Evolutionary conservation across 2,113 vertebrate genomes (phyloP).

Genomic region (Aix galericulata): DNA sequence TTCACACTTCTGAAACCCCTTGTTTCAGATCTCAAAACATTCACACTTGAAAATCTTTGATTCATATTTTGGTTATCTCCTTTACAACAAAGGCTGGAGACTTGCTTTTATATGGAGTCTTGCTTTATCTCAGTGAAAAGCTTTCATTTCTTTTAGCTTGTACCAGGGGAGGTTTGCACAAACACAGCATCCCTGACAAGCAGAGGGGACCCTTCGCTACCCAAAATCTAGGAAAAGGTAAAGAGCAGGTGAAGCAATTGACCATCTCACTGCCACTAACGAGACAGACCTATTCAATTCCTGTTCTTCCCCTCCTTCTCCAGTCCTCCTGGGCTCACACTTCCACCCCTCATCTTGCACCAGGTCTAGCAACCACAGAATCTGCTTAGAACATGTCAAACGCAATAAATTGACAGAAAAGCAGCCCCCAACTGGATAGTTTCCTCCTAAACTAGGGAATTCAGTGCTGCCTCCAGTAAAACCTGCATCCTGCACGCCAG

Average conservation of each 20-base stretch:
- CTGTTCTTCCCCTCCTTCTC: accelerated
- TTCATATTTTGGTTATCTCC: background rate
- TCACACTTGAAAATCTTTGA: background rate
- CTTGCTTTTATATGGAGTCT: background rate
- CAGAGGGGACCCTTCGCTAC: background rate
- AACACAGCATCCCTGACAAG: accelerated
- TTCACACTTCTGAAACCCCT: background rate
- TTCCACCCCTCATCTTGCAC: background rate
- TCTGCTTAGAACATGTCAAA: background rate
- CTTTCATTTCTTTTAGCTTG: background rate
- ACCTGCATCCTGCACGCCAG: accelerated
- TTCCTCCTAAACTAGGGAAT: background rate
- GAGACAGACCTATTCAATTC: background rate
- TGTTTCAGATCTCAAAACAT: background rate
- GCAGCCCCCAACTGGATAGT: accelerated
- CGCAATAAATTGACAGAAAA: background rate
- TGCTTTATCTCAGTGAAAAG: background rate
- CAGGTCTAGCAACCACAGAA: accelerated
- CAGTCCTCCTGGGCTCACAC: background rate
- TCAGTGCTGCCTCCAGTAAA: background rate
- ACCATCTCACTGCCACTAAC: accelerated
- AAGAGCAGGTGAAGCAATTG: background rate
- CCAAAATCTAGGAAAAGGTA: background rate
- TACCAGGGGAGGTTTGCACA: background rate
- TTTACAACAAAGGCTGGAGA: background rate